Evolutionary conservation across 2,113 vertebrate genomes (phyloP).

Genomic region (Chamaea fasciata): DNA sequence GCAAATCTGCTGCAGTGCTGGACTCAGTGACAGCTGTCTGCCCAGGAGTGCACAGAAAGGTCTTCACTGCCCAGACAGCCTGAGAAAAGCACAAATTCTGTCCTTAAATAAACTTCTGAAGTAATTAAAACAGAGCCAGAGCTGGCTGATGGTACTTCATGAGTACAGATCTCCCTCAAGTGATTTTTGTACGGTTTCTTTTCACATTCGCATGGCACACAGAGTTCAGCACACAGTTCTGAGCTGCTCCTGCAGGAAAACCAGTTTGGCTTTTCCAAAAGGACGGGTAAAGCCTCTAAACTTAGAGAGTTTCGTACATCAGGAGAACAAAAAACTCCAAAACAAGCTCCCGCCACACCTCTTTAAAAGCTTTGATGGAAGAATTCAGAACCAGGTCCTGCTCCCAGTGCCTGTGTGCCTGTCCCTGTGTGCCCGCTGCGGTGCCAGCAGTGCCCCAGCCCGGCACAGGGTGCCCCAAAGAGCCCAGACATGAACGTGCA

Average conservation of each 20-base stretch:
- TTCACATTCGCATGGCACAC: not conserved
- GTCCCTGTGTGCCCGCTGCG: not conserved
- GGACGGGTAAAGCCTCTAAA: not conserved
- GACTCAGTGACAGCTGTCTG: not conserved
- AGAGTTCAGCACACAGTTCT: not conserved
- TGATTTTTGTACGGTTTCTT: not conserved
- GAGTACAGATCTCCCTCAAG: not conserved
- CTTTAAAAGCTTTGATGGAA: not conserved
- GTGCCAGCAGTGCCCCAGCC: not conserved
- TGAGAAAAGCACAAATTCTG: not conserved
- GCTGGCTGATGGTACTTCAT: not conserved
- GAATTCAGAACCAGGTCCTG: not conserved
- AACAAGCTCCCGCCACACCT: not conserved
- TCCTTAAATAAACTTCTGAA: not conserved
- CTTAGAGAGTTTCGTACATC: not conserved
- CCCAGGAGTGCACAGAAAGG: not conserved
- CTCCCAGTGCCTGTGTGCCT: not conserved
- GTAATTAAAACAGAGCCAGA: not conserved
- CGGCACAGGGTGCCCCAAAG: fast-evolving
- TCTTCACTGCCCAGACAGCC: not conserved
- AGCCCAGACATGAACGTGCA: fast-evolving
- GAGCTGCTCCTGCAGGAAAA: conserved; percentile 18
- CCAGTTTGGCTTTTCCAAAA: not conserved
- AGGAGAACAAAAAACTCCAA: not conserved
- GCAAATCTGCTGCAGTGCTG: not conserved